Base-by-base conservation (phyloP, 2,113 vertebrate species). In the Rhinoptilus africanus region DNA sequence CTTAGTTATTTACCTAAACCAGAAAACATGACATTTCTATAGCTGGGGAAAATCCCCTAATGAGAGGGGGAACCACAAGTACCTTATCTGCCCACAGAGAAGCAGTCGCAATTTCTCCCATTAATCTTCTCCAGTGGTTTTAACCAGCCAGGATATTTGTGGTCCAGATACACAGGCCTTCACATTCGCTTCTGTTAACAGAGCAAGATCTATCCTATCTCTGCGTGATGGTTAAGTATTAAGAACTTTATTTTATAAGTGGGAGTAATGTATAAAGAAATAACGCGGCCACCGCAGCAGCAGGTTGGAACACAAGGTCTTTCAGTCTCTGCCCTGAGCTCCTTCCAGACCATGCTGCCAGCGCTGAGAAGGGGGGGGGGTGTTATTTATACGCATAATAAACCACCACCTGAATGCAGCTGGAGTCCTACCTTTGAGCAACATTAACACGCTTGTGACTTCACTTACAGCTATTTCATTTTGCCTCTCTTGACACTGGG, bases 331-430 rank as follows among this genome's bases (percentile, higher is more conserved):
- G 41, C 75, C 35, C 47, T 16, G 64, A 86, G 43, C 67, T 76
- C 69, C 86, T 82, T 76, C 32, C 80, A 92, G 84, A 50, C 37
- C 0, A 0, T 43, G 77, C 59, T 86, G 88, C 75, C 79, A 87
- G 60, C 64, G 54, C 62, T 19, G 60, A 92, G 86, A 77, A 2
- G 0, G 21, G 19, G 17, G 1, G 37, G 63, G 18, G 8, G 12
- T 95, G 64, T 95, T 95, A 91, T 88, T 95, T 95, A 87, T 72
- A 79, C 0, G 1, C 0, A 13, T 67, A 96, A 95, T 94, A 92
- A 96, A 97, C 89, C 12, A 16, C 62, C 77, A 92, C 80, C 95
- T 89, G 89, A 92, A 54, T 91, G 92, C 81, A 95, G 87, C 91
- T 92, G 77, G 77, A 88, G 17, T 64, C 48, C 86, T 95, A 88